A percentile compares a stretch with the other conserved stretches of the same genome.
Conservation (phyloP, 2,113 vertebrate genomes). For the Panthera leo region DNA sequence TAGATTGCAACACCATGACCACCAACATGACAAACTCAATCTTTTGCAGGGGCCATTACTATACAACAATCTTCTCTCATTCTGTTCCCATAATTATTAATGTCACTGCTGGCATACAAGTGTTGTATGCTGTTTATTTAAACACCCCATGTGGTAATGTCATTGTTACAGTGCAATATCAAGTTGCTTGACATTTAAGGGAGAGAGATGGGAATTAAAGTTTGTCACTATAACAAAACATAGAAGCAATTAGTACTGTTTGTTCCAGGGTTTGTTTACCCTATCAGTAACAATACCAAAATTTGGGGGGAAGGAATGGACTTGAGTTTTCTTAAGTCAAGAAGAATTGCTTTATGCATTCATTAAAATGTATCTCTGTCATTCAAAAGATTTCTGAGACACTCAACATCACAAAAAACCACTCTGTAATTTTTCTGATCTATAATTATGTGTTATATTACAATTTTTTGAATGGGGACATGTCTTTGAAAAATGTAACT, state of each 20-base stretch:
- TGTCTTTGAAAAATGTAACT: slow-evolving; percentile 28
- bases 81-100: slow-evolving; percentile 44
- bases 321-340: slow-evolving; percentile 33
- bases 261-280: slow-evolving; percentile 11
- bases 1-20: slow-evolving; percentile 35
- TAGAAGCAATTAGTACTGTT: slow-evolving; percentile 21
- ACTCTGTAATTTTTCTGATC: background rate
- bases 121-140: slow-evolving; percentile 20
- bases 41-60: slow-evolving; percentile 24
- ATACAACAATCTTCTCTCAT: slow-evolving; percentile 27
- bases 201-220: slow-evolving; percentile 51
- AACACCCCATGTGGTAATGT: slow-evolving; percentile 41
- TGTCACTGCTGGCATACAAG: slow-evolving; percentile 10
- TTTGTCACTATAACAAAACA: slow-evolving; percentile 27
- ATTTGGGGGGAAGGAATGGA: background rate
- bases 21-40: slow-evolving; percentile 15
- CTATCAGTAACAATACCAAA: slow-evolving; percentile 36
- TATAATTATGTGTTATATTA: background rate
- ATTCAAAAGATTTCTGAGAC: slow-evolving; percentile 31
- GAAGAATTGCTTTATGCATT: slow-evolving; percentile 26
- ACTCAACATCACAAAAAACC: background rate
- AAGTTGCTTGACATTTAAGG: slow-evolving; percentile 52
- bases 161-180: background rate
- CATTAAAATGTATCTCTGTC: slow-evolving; percentile 34
- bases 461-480: background rate